Base-by-base conservation (phyloP, 1,140 invertebrate species). In the Leptopilina clavipes region DNA sequence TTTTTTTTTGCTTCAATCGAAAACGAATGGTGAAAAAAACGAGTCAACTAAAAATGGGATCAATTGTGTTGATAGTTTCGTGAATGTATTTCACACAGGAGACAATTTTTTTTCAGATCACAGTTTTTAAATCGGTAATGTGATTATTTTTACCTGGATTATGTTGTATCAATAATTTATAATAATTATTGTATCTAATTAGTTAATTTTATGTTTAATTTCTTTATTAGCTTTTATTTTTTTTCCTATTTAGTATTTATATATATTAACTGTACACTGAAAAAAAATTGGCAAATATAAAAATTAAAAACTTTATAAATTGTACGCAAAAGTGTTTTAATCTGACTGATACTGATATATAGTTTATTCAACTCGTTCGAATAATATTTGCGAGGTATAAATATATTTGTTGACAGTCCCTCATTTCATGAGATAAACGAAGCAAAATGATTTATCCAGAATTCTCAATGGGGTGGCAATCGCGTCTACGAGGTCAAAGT, bases 1-100 rank as follows among this genome's bases (percentile, higher is more conserved):
- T 31, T 31, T 31, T 31, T 31, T 31, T 31, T 76, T 70, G 59
- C 37, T 71, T 71, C 45, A 73, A 79, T 75, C 40, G 59, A 70
- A 70, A 71, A 52, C 40, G 48, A n/a, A 54, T 73, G 70, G 6
- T n/a, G 48, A 52, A 71, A n/a, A 40, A 25, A 65, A 1, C 44
- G 31, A 44, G 31, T 18, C 40, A 72, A 18, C 17, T 19, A 5
- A 14, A 17, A 40, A 40, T 73, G 48, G 44, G 72, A 19, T 7
- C 19, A 22, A 19, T 54, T 54, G 9, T 54, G n/a, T 18, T 54
- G 52, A 18, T 54, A 17, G 17, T 54, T 40, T 40, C 37, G 37
- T 9, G 8, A 40, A 40, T 40, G 37, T 40, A 40, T 8, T 8
- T 40, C 9, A 8, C 37, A 40, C 37, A 40, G 6, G 9, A 40